Base-by-base conservation (phyloP, 1,140 invertebrate species). In the Aphelenchoides avenae region DNA sequence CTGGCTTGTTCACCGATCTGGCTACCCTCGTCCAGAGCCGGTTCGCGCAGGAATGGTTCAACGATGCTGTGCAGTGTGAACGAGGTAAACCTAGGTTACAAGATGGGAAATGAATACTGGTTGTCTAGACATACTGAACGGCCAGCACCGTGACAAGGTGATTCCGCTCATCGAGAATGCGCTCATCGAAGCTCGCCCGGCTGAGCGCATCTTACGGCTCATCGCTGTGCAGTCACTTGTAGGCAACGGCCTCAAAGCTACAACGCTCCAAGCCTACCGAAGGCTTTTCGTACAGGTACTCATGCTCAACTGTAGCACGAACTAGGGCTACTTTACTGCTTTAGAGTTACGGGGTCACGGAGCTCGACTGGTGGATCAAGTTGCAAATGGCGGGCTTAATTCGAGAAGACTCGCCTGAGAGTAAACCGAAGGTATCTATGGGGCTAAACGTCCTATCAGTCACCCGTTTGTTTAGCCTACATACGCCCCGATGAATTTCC, bases 341-440 rank as follows among this genome's bases (percentile, higher is more conserved):
- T 60, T 34, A 68, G 64, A 48, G 44, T n/a, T 68, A 71, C 50
- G 66, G 66, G 29, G 37, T 73, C 15, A 39, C 43, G 11, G 56
- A 47, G 5, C 33, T 68, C 11, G 60, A 70, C 30, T 61, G 43
- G 43, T 31, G 57, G 9, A 29, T 71, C 34, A 68, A 68, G 42
- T 52, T 68, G 49, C 66, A 68, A 40, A 69, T 72, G 29, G 70
- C 70, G 31, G 66, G 66, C 20, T 26, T 68, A 15, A 43, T 68
- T 27, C 44, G 62, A 40, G 68, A 69, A 33, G 59, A 66, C 18
- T 13, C 20, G 33, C 26, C 31, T 27, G 43, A 49, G 18, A 26
- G n/a, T n/a, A n/a, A n/a, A n/a, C n/a, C n/a, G n/a, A n/a, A n/a
- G n/a, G n/a, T n/a, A n/a, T n/a, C n/a, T n/a, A n/a, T n/a, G n/a